phyloP scores from a whole-genome alignment of 2,113 vertebrate species.

The Bubo scandiacus region DNA sequence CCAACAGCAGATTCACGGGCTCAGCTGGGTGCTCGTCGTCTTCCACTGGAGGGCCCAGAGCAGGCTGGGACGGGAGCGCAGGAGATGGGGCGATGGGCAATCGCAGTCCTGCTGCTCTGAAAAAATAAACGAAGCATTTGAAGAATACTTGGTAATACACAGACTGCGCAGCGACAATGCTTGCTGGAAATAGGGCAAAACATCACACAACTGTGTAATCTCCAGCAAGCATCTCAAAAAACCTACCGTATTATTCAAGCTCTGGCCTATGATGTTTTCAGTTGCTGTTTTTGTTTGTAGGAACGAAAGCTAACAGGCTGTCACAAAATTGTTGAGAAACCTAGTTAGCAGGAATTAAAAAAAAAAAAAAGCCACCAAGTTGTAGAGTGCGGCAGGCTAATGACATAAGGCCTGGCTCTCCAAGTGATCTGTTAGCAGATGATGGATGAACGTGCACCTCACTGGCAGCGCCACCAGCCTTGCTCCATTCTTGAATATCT shows the following conservation, averaged over 20 bases:
- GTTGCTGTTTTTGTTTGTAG: background rate
- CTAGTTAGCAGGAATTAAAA: background rate
- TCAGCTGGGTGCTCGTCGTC: accelerated
- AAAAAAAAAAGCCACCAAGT: constrained; percentile 5
- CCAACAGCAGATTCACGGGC: accelerated
- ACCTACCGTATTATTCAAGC: background rate
- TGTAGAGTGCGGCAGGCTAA: constrained; percentile 32
- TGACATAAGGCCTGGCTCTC: constrained; percentile 36
- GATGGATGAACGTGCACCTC: constrained; percentile 84
- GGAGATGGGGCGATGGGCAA: accelerated
- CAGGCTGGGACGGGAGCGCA: accelerated
- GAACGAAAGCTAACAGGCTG: background rate
- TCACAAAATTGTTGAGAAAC: background rate
- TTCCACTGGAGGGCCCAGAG: background rate
- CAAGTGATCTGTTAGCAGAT: constrained; percentile 84
- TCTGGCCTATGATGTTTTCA: background rate
- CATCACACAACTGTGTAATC: background rate
- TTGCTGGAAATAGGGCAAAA: background rate
- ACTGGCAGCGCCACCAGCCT: constrained; percentile 72
- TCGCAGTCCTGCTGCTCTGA: background rate
- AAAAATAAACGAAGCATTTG: background rate
- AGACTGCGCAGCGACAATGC: background rate
- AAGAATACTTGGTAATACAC: accelerated
- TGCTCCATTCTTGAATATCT: constrained; percentile 81
- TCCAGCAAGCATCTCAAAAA: background rate